Conservation (phyloP, 2,113 vertebrate genomes). For the Catagonus wagneri region DNA sequence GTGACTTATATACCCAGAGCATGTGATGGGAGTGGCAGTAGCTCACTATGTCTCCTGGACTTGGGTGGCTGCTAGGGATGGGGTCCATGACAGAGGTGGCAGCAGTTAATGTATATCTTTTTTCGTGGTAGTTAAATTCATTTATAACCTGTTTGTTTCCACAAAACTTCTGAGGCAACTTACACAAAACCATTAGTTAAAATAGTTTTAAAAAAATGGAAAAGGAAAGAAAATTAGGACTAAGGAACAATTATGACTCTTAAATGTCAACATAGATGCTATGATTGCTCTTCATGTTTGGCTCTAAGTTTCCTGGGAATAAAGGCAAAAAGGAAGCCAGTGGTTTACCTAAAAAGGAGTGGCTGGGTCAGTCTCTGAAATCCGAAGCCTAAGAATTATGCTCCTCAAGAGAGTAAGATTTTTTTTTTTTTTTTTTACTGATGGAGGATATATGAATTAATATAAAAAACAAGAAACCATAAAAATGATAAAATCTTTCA, state of each 20-base stretch:
- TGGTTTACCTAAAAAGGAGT: neutral
- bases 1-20: too few species aligned
- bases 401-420: neutral
- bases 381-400: neutral
- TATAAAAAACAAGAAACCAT: slow-evolving; percentile 4
- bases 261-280: neutral
- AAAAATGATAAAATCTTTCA: neutral
- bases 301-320: neutral
- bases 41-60: too few species aligned
- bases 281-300: neutral
- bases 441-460: neutral
- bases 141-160: slow-evolving; percentile 13
- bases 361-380: neutral
- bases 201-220: neutral
- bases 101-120: neutral
- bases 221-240: neutral
- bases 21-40: too few species aligned
- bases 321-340: neutral
- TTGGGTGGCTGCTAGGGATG: too few species aligned
- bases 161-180: neutral
- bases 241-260: neutral
- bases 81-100: too few species aligned
- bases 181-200: neutral
- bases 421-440: neutral
- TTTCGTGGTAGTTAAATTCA: slow-evolving; percentile 26